Base-by-base conservation (phyloP, 2,113 vertebrate genomes). In the Campylomormyrus numenius region DNA sequence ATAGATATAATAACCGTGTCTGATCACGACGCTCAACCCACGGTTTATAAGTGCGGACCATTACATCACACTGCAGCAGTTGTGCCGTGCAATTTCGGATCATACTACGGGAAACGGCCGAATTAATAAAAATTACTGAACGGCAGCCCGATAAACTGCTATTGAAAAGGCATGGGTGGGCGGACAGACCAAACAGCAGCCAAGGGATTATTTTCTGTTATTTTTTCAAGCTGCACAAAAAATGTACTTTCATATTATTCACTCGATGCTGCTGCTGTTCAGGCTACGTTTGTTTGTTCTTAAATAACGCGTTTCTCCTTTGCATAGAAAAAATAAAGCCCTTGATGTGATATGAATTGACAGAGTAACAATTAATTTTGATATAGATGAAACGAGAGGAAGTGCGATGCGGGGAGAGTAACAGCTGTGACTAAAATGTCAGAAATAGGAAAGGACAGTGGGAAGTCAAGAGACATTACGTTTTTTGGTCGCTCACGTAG, bases 61-160 rank as follows among this genome's bases (percentile, higher is more conserved):
- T 87, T 87, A 87, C 85, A 48, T 87, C 85, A 87, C 50, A 87
- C 85, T 87, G 85, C 85, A 87, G 85, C 85, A 53, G 85, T 53
- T 24, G 48, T 52, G 48, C 49, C 49, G n/a, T 87, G 49, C 46
- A n/a, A 52, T 87, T 52, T 52, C 49, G 4, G 48, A 35, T 15
- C 49, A 31, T 35, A 48, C 27, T 13, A 53, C 13, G 7, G 10
- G 48, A 53, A 87, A 27, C 13, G 24, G 24, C 46, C 8, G n/a
- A 56, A 53, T 87, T 39, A 35, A 87, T 87, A 19, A 56, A 35
- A 39, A 52, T 45, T 4, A 85, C 21, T 24, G 24, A 85, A 24
- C 45, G n/a, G 45, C 74, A 80, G 74, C 31, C 74, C 35, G 9
- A 27, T 70, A 39, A 83, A 45, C 39, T 6, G 77, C 45, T 83